Evolutionary conservation across 2,888 invertebrate genomes (phyloP), one percentile per base, ranked within the genome.

Genomic region (Timema podura): DNA sequence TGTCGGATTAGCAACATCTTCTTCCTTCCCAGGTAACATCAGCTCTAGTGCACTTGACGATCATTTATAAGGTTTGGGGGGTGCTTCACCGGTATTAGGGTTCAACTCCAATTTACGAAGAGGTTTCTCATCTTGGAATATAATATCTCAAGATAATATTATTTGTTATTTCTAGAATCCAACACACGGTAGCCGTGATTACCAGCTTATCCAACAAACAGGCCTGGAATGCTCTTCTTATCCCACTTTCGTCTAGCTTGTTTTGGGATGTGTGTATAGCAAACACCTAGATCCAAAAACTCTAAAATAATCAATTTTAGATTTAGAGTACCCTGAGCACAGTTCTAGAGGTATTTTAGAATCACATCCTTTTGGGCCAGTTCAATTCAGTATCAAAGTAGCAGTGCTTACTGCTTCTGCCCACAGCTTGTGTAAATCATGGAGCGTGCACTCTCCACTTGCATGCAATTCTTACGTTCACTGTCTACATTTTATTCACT

Each of bases 331-430:
- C 16, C 13, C 6, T n/a, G n/a, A n/a, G n/a, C 54, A 54, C n/a
- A 54, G 54, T 54, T 54, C 16, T 54, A 54, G 54, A 54, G 54
- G 54, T 10, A 54, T 5, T 16, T n/a, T n/a, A n/a, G n/a, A n/a
- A n/a, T n/a, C n/a, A n/a, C n/a, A n/a, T n/a, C n/a, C n/a, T n/a
- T n/a, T n/a, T n/a, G n/a, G n/a, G n/a, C n/a, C n/a, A n/a, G n/a
- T 54, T n/a, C 16, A 8, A 5, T n/a, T 9, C 6, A 5, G 54
- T 15, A 5, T 16, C 5, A 15, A 54, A 11, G 2, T 15, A 6
- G 5, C 54, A 6, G n/a, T 54, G 54, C 7, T 54, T 54, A 54
- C 54, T 54, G 54, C 54, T 54, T 54, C 16, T 54, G 54, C 54
- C 54, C n/a, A 9, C 15, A 54, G 54, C 16, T 54, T 54, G n/a